A percentile compares a stretch with the other conserved stretches of the same genome.
These are phyloP conservation scores for Ceyx margarethae DNA, from an alignment of 2,113 vertebrate genomes.

Conservation along the genomic window DNA sequence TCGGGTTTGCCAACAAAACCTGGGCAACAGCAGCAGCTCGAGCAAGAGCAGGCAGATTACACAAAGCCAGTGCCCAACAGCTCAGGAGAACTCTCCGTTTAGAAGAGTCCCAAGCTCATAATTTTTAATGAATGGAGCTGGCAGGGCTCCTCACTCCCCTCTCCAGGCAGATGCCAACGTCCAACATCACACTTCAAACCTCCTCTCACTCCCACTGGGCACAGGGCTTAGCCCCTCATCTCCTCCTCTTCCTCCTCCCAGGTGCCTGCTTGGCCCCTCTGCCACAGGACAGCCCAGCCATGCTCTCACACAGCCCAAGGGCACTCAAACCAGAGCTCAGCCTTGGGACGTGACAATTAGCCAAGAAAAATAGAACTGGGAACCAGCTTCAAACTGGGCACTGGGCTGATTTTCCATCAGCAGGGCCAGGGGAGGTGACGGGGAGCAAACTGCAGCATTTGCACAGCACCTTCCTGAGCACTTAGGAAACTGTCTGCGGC, in stretches of 20 bases:
- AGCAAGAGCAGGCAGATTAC: not conserved
- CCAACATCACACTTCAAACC: not conserved
- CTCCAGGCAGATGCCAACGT: not conserved
- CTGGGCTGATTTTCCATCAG: not conserved
- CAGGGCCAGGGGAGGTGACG: not conserved
- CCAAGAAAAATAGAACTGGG: not conserved
- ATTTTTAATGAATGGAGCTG: not conserved
- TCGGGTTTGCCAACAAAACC: not conserved
- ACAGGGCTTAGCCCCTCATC: accelerated
- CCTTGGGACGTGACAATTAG: not conserved
- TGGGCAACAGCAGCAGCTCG: not conserved
- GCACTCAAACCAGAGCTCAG: not conserved
- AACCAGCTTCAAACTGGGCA: not conserved
- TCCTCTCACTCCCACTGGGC: accelerated
- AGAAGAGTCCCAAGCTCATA: not conserved
- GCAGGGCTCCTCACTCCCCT: not conserved
- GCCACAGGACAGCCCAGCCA: accelerated
- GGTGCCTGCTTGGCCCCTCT: not conserved
- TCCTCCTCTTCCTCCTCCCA: not conserved
- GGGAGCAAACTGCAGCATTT: not conserved
- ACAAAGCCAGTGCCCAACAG: not conserved
- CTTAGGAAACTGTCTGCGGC: not conserved
- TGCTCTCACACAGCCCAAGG: not conserved
- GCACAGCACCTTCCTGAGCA: not conserved
- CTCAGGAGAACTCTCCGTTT: not conserved